Percentiles rank a stretch among this genome's conserved stretches.
Conservation (phyloP, 2,888 invertebrate genomes). For the Chymomyza caudatula region DNA sequence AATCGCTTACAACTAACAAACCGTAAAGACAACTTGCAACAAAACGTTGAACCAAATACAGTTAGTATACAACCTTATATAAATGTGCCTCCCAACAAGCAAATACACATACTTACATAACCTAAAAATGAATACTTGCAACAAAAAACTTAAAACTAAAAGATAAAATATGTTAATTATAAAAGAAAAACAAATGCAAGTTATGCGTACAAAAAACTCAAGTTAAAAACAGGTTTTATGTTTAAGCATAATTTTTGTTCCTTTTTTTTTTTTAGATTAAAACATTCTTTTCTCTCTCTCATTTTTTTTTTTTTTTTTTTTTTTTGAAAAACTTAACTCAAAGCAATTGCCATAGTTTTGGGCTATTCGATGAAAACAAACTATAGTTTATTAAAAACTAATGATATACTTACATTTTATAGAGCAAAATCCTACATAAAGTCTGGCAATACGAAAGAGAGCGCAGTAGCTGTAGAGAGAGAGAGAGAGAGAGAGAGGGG, state of each 20-base stretch:
- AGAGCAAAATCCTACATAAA: slow-evolving; percentile 40
- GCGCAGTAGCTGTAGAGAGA: neutral
- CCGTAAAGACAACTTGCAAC: neutral
- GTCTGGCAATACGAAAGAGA: slow-evolving; percentile 32
- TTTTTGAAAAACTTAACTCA: neutral
- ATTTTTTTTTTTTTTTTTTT: neutral
- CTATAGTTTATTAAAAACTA: slow-evolving; percentile 5
- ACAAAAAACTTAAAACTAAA: neutral
- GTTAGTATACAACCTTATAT: slow-evolving; percentile 31
- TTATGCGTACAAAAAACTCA: neutral
- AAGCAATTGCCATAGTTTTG: slow-evolving; percentile 1
- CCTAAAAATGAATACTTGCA: neutral
- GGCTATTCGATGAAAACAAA: neutral
- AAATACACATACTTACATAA: slow-evolving; percentile 9
- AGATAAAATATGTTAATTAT: neutral
- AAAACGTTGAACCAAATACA: neutral
- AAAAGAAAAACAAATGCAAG: neutral
- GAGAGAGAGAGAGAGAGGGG: neutral
- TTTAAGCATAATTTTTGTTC: neutral
- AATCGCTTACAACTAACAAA: neutral
- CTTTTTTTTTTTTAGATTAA: neutral
- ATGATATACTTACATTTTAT: slow-evolving; percentile 41
- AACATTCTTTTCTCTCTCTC: no score
- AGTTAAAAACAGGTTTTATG: neutral
- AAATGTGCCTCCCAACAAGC: slow-evolving; percentile 47